These are phyloP conservation scores for Perognathus longimembris DNA, from an alignment of 2,113 vertebrate genomes.

Conservation along the genomic window DNA sequence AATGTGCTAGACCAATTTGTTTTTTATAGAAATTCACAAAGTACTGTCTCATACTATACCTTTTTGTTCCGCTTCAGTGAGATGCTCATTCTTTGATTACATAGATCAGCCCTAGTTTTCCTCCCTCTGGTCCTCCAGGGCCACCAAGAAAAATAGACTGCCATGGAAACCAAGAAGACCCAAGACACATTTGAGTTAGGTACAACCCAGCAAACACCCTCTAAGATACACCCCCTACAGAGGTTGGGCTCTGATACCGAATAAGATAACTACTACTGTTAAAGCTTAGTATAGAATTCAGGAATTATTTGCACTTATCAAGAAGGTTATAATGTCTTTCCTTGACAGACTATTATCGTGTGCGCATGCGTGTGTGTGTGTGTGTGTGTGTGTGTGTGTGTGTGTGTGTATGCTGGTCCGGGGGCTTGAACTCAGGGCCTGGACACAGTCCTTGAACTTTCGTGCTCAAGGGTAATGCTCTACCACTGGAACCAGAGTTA, in stretches of 20 bases:
- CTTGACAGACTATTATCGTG: no score
- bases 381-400: no score
- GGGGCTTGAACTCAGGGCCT: no score
- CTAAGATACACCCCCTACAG: no score
- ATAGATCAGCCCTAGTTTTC: not conserved
- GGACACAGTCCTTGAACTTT: no score
- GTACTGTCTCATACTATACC: no score
- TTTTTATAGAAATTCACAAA: not conserved
- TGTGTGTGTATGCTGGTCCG: no score
- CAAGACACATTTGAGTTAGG: not conserved
- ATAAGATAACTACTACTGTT: not conserved
- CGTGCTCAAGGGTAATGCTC: no score
- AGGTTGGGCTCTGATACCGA: not conserved
- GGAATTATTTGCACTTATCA: not conserved
- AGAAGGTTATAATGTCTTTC: not conserved
- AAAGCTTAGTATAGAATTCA: not conserved
- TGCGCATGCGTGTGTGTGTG: no score
- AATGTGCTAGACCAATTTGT: no score
- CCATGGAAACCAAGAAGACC: conserved; percentile 29
- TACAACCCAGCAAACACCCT: no score
- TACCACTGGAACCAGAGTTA: no score
- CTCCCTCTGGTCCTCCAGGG: not conserved
- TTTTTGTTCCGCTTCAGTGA: not conserved
- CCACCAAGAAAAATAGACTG: not conserved
- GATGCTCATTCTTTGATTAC: not conserved